These are phyloP conservation scores for Pogonus chalceus DNA, from an alignment of 1,140 invertebrate species.

Conservation along the genomic window DNA sequence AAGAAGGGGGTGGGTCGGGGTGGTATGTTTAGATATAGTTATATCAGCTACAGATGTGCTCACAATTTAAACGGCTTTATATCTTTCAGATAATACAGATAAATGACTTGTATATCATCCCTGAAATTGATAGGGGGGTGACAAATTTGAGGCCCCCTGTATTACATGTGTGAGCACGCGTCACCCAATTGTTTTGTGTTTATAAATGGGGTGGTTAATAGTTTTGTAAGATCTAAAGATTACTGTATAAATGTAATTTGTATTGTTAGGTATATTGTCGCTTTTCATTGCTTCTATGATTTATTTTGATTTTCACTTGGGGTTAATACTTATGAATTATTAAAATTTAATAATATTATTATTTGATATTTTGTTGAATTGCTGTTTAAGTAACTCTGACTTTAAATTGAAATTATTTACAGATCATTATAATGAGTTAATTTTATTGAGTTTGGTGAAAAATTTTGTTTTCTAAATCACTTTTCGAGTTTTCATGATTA, in stretches of 20 bases:
- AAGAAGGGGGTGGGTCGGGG: background rate
- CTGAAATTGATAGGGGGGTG: no score
- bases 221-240: background rate
- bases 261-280: no score
- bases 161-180: background rate
- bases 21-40: background rate
- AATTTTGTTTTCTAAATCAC: no score
- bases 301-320: no score
- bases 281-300: no score
- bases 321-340: background rate
- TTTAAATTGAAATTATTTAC: no score
- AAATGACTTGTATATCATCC: background rate
- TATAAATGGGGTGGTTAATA: background rate
- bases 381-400: no score
- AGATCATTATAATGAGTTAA: no score
- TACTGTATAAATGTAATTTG: background rate
- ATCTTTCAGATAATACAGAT: background rate
- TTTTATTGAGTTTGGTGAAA: no score
- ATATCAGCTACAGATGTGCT: background rate
- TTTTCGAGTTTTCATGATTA: no score
- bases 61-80: background rate
- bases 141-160: background rate
- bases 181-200: background rate
- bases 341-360: no score
- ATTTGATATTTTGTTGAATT: no score